Percentiles rank a stretch among this genome's conserved stretches.
These are phyloP conservation scores for Theodoxus fluviatilis DNA, from an alignment of 2,888 invertebrate genomes.

Conservation along the genomic window DNA sequence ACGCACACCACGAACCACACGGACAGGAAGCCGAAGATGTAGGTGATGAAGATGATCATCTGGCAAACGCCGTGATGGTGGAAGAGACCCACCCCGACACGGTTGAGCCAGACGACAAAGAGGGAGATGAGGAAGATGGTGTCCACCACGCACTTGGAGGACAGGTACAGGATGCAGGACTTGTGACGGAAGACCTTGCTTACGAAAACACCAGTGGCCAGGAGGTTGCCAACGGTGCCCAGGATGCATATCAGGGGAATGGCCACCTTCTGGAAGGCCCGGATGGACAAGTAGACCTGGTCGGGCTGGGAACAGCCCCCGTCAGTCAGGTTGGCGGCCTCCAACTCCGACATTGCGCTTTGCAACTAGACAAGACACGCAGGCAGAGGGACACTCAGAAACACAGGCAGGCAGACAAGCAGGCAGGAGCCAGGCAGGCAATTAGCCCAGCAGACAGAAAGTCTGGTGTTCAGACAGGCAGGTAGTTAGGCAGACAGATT, in stretches of 20 bases:
- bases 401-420: too few relatives aligned
- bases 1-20: constrained; percentile 87
- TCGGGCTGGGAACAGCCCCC: too few relatives aligned
- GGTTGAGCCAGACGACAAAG: constrained; percentile 66
- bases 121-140: constrained; percentile 77
- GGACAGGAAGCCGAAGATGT: constrained; percentile 78
- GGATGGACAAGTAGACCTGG: constrained; percentile 6
- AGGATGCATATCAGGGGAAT: constrained; percentile 75
- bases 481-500: too few relatives aligned
- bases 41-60: constrained; percentile 55
- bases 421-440: too few relatives aligned
- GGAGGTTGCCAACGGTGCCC: constrained; percentile 78
- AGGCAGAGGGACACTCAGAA: too few relatives aligned
- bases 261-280: constrained; percentile 27
- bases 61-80: constrained; percentile 63
- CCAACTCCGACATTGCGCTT: too few relatives aligned
- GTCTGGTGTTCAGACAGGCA: too few relatives aligned
- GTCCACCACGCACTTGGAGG: constrained; percentile 80
- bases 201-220: constrained; percentile 79
- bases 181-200: constrained; percentile 76
- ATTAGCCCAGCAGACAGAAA: too few relatives aligned
- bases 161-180: constrained; percentile 81
- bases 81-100: constrained; percentile 43
- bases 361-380: too few relatives aligned
- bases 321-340: too few relatives aligned